phyloP scores from a whole-genome alignment of 92 coral and sea anemone genomes.

The Epizoanthus scotinus region DNA sequence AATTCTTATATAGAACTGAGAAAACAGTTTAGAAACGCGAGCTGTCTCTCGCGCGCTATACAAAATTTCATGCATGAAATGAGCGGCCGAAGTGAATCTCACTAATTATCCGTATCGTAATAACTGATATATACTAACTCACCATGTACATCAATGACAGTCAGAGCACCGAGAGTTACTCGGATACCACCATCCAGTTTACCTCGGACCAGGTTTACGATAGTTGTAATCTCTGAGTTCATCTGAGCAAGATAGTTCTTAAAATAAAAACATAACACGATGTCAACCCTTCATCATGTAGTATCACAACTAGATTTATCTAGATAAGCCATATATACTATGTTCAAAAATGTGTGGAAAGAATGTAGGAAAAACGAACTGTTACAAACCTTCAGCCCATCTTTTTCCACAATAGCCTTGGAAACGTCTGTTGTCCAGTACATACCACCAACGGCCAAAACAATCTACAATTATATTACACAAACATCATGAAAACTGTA shows the following conservation, averaged over 20 bases:
- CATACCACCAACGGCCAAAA: slow-evolving; percentile 96
- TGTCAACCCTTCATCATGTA: background rate
- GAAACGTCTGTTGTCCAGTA: slow-evolving; percentile 97
- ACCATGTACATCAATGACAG: slow-evolving; percentile 99
- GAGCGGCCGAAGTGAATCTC: too few species aligned
- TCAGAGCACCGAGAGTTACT: slow-evolving; percentile 91
- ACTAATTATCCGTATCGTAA: too few species aligned
- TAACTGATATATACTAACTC: background rate
- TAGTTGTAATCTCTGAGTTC: slow-evolving; percentile 87
- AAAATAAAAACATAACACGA: background rate
- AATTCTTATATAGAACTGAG: too few species aligned
- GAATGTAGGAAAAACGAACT: background rate
- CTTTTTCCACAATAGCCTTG: slow-evolving; percentile 73
- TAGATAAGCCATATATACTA: too few species aligned
- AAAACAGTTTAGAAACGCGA: too few species aligned
- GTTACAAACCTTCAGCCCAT: slow-evolving; percentile 84
- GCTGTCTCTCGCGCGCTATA: too few species aligned
- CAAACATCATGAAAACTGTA: too few species aligned
- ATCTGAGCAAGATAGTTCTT: slow-evolving; percentile 80
- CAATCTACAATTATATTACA: slow-evolving; percentile 56
- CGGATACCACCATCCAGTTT: slow-evolving; percentile 93
- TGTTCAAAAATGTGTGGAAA: too few species aligned
- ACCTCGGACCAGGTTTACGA: slow-evolving; percentile 95
- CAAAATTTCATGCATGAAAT: too few species aligned
- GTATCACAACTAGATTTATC: background rate